phyloP scores from a whole-genome alignment of 2,113 vertebrate species.

The Pedetes capensis region DNA sequence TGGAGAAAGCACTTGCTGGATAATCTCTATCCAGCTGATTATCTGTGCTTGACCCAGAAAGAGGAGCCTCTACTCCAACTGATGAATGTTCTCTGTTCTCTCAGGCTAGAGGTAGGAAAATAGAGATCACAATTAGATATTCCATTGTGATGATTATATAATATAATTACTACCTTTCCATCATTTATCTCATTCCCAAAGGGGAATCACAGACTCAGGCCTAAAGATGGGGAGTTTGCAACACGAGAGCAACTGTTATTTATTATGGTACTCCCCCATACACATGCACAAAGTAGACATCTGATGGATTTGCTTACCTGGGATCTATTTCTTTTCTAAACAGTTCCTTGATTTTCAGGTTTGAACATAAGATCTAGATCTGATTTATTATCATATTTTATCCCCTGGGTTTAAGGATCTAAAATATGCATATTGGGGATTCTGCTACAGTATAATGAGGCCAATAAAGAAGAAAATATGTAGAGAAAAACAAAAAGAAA shows the following conservation, averaged over 20 bases:
- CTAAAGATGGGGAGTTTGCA: neutral
- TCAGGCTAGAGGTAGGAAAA: neutral
- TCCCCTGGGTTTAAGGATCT: neutral
- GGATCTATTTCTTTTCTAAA: neutral
- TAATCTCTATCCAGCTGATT: neutral
- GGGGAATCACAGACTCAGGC: neutral
- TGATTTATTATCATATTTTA: neutral
- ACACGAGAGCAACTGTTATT: neutral
- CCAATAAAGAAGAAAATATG: neutral
- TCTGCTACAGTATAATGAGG: neutral
- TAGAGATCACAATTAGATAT: neutral
- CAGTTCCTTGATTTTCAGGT: neutral
- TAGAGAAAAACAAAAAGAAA: neutral
- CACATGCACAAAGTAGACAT: no score
- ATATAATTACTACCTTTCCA: neutral
- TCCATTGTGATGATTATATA: neutral
- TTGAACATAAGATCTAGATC: neutral
- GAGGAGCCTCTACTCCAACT: neutral
- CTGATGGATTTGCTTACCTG: neutral
- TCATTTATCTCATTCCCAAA: neutral
- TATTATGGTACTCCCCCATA: neutral
- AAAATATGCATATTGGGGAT: neutral
- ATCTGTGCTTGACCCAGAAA: neutral
- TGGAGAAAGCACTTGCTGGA: neutral
- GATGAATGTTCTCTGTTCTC: neutral